A percentile compares a stretch with the other conserved stretches of the same genome.
Conservation (phyloP, 2,888 invertebrate genomes). For the Leuctra nigra region DNA sequence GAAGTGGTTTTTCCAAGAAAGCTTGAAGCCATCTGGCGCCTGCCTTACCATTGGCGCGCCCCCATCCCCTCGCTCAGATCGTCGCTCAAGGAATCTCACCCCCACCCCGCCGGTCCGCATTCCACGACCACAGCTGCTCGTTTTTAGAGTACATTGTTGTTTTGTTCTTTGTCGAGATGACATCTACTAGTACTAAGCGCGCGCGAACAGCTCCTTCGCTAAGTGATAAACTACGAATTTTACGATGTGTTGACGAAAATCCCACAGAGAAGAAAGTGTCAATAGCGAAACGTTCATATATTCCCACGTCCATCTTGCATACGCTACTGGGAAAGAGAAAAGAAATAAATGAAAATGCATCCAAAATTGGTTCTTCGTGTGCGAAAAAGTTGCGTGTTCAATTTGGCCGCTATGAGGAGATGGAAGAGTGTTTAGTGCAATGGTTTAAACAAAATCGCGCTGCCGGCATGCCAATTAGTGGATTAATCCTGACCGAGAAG, state of each 20-base stretch:
- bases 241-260: neutral
- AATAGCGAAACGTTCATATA: neutral
- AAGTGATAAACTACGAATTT: neutral
- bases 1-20: too few species aligned
- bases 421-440: neutral
- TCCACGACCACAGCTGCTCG: too few species aligned
- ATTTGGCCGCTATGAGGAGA: neutral
- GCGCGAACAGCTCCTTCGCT: too few species aligned
- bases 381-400: neutral
- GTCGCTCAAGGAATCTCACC: too few species aligned
- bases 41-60: too few species aligned
- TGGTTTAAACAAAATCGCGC: constrained; percentile 10
- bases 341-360: constrained; percentile 22
- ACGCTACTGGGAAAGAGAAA: constrained; percentile 14
- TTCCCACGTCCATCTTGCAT: neutral
- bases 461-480: constrained; percentile 23
- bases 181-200: too few species aligned
- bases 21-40: too few species aligned
- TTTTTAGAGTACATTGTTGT: too few species aligned
- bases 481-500: constrained; percentile 26
- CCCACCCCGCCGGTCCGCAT: too few species aligned
- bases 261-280: neutral
- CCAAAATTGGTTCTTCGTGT: neutral
- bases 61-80: too few species aligned
- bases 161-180: too few species aligned